Base-by-base conservation (phyloP, 2,888 invertebrate species). In the Eupithecia pulchellata region DNA sequence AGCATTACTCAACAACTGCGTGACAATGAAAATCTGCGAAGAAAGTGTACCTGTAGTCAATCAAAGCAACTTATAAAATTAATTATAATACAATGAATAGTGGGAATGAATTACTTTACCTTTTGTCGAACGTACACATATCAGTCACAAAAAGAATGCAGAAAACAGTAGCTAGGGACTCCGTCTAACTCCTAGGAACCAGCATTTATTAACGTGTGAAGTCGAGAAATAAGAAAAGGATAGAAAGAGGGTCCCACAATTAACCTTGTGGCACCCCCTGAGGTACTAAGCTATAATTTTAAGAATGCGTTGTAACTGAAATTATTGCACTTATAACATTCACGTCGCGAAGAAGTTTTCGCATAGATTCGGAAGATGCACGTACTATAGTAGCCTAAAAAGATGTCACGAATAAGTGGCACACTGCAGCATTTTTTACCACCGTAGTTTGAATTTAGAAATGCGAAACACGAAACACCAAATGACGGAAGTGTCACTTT, bases 11-110 rank as follows among this genome's bases (percentile, higher is more conserved):
- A 91, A 91, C 87, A 91, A 91, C 80, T 77, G 52, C 69, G 74
- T 89, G 92, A 84, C 91, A 92, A 89, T 92, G 91, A 93, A 91
- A 90, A 88, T 65, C 73, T 34, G 20, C 80, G 79, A 86, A 85
- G 88, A 89, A 89, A 89, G 87, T 69, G 64, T 55, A 60, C 42
- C 42, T 42, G n/a, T 11, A 17, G 36, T 8, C 36, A 17, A 17
- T 8, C 36, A 17, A 17, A 39, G 3, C 0, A 17, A 4, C 17
- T 17, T 39, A 36, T 2, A 36, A 36, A 13, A 36, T 34, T 13
- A 1, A 9, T 9, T 34, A 4, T 9, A n/a, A n/a, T n/a, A n/a
- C 14, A 17, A 39, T 39, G 17, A 39, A 39, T 39, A n/a, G n/a
- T 39, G 17, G 42, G 42, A 8, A n/a, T 3, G 34, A 34, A 34